phyloP scores from a whole-genome alignment of 1,140 invertebrate genomes.

The Cotesia vestalis region DNA sequence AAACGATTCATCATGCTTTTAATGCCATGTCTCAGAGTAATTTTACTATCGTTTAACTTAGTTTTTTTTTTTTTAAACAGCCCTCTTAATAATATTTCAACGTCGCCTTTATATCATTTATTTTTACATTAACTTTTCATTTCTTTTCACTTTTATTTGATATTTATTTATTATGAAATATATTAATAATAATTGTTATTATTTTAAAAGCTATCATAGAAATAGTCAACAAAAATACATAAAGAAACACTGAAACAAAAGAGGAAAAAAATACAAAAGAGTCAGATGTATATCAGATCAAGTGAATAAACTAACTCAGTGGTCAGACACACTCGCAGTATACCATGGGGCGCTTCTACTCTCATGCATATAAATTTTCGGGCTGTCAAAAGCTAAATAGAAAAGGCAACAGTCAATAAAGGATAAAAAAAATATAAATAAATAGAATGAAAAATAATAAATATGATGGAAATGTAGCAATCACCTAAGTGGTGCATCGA shows the following conservation, averaged over 20 bases:
- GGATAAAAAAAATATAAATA: slow-evolving; percentile 1
- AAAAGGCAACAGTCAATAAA: neutral
- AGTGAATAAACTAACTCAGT: slow-evolving; percentile 34
- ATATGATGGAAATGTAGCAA: slow-evolving; percentile 23
- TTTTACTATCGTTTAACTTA: slow-evolving; percentile 25
- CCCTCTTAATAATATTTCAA: slow-evolving; percentile 7
- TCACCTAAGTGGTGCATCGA: slow-evolving; percentile 29
- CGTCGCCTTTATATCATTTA: neutral
- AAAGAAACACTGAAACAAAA: neutral
- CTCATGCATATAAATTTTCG: slow-evolving; percentile 16
- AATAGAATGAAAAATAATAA: slow-evolving; percentile 12
- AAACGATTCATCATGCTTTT: slow-evolving; percentile 35
- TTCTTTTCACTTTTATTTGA: neutral
- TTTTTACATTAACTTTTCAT: slow-evolving; percentile 10
- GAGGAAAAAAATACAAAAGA: slow-evolving; percentile 11
- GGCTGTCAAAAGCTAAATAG: slow-evolving; percentile 4
- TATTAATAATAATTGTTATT: too few relatives aligned
- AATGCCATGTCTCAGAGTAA: slow-evolving; percentile 9
- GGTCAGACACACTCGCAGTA: slow-evolving; percentile 15
- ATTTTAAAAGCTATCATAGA: too few relatives aligned
- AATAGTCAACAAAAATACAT: neutral
- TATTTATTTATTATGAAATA: neutral
- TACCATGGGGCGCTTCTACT: too few relatives aligned
- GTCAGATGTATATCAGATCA: slow-evolving; percentile 11
- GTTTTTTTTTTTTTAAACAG: slow-evolving; percentile 22